Conservation (phyloP, 2,888 invertebrate genomes). For the Pardosa pseudoannulata region DNA sequence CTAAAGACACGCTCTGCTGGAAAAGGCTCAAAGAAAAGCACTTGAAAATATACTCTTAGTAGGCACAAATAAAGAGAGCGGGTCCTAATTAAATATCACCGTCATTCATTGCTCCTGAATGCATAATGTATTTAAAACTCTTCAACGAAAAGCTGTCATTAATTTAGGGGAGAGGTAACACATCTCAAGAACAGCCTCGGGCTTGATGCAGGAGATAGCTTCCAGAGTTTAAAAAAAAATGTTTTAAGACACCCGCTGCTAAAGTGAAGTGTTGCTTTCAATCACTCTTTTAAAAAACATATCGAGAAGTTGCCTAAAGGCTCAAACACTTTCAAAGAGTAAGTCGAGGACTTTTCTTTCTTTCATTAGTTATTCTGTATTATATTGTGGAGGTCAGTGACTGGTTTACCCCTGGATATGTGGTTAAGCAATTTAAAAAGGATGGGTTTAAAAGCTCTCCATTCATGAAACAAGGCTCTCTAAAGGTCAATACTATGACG, state of each 20-base stretch:
- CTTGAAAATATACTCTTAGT: no score
- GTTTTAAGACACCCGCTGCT: conserved; percentile 9
- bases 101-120: neutral
- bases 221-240: neutral
- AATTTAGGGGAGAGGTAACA: neutral
- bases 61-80: no score
- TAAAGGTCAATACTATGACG: no score
- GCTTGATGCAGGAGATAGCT: neutral
- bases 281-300: conserved; percentile 34
- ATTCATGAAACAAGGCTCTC: no score
- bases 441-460: no score
- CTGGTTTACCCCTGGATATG: conserved; percentile 53
- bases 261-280: conserved; percentile 39
- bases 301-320: conserved; percentile 39
- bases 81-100: no score
- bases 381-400: conserved; percentile 41
- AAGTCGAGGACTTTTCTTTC: conserved; percentile 53
- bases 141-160: neutral
- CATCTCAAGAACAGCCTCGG: neutral
- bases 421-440: neutral
- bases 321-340: conserved; percentile 36
- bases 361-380: neutral
- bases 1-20: no score
- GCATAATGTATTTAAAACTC: neutral
- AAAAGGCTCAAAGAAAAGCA: no score